Conservation (phyloP, 30 jellyfish, hydroid and myxozoan genomes). For the Cassiopea xamachana region DNA sequence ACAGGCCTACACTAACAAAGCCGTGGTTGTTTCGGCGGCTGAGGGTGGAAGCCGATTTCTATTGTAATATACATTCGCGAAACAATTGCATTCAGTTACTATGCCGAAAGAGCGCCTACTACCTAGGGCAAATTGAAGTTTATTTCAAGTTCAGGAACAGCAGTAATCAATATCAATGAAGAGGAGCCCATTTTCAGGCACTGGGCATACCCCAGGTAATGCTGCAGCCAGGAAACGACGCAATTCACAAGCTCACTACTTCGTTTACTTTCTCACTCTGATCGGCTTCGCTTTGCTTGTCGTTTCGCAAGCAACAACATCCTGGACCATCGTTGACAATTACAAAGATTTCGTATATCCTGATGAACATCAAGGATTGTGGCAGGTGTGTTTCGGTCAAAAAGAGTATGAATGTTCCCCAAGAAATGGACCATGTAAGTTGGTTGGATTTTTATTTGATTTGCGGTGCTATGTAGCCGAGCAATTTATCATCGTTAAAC, state of each 20-base stretch:
- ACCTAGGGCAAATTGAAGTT: neutral
- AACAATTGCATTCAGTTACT: neutral
- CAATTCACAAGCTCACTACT: constrained; percentile 23
- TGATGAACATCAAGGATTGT: constrained; percentile 78
- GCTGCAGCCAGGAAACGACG: constrained; percentile 1
- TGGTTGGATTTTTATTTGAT: neutral
- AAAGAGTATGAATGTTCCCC: constrained; percentile 58
- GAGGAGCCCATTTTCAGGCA: neutral
- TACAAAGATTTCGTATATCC: constrained; percentile 64
- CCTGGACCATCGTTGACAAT: constrained; percentile 80
- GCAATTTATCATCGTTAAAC: too few species aligned
- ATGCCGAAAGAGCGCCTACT: constrained; percentile 47
- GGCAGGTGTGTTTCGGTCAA: constrained; percentile 70
- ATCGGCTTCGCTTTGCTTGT: constrained; percentile 70
- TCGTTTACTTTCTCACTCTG: constrained; percentile 66
- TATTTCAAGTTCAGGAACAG: neutral
- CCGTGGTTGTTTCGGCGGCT: too few species aligned
- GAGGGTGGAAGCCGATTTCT: too few species aligned
- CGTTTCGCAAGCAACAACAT: constrained; percentile 77
- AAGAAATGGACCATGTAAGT: constrained; percentile 66
- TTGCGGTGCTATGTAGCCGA: too few species aligned
- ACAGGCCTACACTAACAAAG: too few species aligned
- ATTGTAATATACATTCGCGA: too few species aligned
- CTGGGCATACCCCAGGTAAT: constrained; percentile 50
- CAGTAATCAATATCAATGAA: neutral